Evolutionary conservation across 2,113 vertebrate genomes (phyloP).

Genomic region (Setophaga coronata): DNA sequence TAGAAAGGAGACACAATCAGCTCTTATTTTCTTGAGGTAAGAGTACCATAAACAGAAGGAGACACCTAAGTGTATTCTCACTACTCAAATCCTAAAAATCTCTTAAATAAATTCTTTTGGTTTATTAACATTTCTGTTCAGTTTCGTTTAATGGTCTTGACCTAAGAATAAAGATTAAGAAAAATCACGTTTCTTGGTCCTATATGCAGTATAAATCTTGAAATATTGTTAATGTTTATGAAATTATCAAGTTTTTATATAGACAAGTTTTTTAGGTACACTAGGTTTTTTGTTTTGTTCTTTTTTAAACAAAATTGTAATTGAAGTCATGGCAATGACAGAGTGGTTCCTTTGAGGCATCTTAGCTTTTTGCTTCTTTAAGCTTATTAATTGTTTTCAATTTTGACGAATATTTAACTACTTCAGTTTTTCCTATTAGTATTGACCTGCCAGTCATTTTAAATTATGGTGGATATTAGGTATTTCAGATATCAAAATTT

Average conservation of each 20-base stretch:
- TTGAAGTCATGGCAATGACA: background rate
- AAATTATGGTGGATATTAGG: background rate
- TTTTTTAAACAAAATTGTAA: background rate
- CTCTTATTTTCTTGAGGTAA: background rate
- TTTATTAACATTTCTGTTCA: background rate
- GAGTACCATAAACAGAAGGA: background rate
- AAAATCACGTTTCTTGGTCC: background rate
- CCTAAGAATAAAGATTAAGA: background rate
- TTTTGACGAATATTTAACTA: background rate
- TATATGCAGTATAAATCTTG: background rate
- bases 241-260: background rate
- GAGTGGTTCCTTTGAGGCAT: background rate
- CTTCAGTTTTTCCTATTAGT: background rate
- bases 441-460: background rate
- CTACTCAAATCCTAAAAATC: background rate
- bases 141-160: background rate
- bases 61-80: accelerated
- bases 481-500: background rate
- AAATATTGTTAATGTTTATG: background rate
- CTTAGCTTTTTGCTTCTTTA: background rate
- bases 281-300: background rate
- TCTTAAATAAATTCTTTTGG: background rate
- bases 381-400: background rate
- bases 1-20: background rate
- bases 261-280: background rate